These are phyloP conservation scores for Drosophila histrio DNA, from an alignment of 2,888 invertebrate species.

Conservation along the genomic window DNA sequence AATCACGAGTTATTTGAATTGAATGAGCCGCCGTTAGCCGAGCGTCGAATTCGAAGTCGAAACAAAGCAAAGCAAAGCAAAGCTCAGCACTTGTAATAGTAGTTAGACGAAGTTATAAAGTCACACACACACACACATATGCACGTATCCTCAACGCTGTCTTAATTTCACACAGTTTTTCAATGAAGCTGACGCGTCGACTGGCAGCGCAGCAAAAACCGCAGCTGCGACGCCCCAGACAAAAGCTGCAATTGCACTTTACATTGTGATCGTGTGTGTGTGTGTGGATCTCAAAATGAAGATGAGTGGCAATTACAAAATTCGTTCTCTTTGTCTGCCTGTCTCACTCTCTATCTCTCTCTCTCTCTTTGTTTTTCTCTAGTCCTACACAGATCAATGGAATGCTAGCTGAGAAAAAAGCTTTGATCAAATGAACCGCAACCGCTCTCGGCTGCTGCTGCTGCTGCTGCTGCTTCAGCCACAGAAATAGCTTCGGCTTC, in stretches of 20 bases:
- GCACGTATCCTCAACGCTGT: constrained; percentile 44
- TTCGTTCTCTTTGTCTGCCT: constrained; percentile 17
- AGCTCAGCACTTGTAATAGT: constrained; percentile 56
- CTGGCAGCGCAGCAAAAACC: background rate
- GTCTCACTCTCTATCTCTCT: constrained; percentile 13
- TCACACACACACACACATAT: constrained; percentile 8
- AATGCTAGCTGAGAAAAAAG: constrained; percentile 58
- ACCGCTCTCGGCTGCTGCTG: constrained; percentile 11
- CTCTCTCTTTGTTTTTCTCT: constrained; percentile 19
- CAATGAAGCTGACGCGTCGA: constrained; percentile 43
- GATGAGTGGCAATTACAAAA: constrained; percentile 64
- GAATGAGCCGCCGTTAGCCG: constrained; percentile 63
- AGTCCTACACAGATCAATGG: constrained; percentile 67
- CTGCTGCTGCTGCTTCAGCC: background rate
- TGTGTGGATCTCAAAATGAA: constrained; percentile 38
- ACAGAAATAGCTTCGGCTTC: constrained; percentile 7
- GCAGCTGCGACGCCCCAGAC: constrained; percentile 10
- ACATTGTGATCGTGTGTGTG: constrained; percentile 30
- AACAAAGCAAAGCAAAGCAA: constrained; percentile 53
- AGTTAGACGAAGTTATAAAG: constrained; percentile 51
- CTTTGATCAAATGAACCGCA: constrained; percentile 75
- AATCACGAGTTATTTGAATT: constrained; percentile 79
- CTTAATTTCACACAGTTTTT: constrained; percentile 69
- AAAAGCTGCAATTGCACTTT: constrained; percentile 57
- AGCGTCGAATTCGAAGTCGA: constrained; percentile 22